Base-by-base conservation (phyloP, 35 echinoderm and acorn worm species). In the Heliocidaris tuberculata region DNA sequence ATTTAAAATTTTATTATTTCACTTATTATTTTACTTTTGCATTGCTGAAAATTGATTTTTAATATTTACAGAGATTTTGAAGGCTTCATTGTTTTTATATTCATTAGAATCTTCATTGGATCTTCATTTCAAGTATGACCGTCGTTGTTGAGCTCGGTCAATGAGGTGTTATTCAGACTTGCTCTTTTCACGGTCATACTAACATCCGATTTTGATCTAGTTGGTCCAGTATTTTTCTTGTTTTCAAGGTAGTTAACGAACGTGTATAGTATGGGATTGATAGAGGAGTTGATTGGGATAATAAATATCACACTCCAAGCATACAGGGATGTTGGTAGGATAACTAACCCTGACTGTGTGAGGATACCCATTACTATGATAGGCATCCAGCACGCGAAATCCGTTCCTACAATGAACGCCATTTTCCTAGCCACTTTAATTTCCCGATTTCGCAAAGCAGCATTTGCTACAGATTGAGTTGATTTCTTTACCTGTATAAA, bases 361-460 rank as follows among this genome's bases (percentile, higher is more conserved):
- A 97, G 86, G 47, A 99, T 95, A 29, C 97, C 97, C 93, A 99
- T 94, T 4, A 97, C 50, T 21, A 99, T 97, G 59, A 99, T 94
- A 2, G 98, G 98, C 86, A 97, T 85, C 98, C 98, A 99, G 85
- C 98, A 99, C 3, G 95, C 48, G 24, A 97, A 96, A 90, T 99
- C 97, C 0, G 97, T 97, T 29, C 95, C 95, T 9, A 99, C 94
- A 19, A 99, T 96, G 31, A 97, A 31, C 0, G 97, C 96, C 98
- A 99, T 99, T 60, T 92, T 96, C 12, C 86, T 49, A 32, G 98
- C 98, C 94, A 99, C 96, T 65, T 97, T 99, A 11, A 99, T 95
- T 50, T 99, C 96, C 16, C 97, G 93, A 3, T 48, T 85, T 15
- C 31, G 85, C 21, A 32, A 95, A 47, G 94, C 94, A 35, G 61